Evolutionary conservation across 37 sponge, comb jelly and placozoan species (phyloP).

Genomic region (Oopsacas minuta): DNA sequence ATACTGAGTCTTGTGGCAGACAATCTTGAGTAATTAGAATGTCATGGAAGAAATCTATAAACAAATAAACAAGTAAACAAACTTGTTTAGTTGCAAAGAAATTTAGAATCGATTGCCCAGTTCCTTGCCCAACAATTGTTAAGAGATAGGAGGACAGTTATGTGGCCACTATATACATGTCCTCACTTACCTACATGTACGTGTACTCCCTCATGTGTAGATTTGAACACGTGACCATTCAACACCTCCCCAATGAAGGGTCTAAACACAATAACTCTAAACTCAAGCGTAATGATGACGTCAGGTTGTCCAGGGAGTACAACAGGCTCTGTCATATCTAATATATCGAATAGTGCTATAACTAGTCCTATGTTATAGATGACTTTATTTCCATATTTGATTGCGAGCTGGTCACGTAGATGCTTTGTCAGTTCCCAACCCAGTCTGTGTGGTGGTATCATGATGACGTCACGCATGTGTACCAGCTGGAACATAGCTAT

Average conservation of each 20-base stretch:
- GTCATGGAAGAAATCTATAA: slow-evolving; percentile 87
- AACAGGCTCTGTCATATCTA: neutral
- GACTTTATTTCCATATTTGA: neutral
- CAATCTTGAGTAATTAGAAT: slow-evolving; percentile 66
- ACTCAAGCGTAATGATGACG: slow-evolving; percentile 36
- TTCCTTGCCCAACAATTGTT: neutral
- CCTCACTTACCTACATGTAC: neutral
- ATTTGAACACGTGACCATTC: slow-evolving; percentile 65
- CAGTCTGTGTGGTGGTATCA: neutral
- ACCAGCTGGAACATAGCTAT: neutral
- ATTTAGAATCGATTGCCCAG: neutral
- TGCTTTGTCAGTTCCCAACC: neutral
- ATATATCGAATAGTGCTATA: neutral
- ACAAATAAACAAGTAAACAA: neutral
- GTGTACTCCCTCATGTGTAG: slow-evolving; percentile 64
- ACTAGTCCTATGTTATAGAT: neutral
- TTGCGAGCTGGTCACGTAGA: neutral
- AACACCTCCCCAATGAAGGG: slow-evolving; percentile 84
- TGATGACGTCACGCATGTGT: neutral
- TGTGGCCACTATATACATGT: neutral
- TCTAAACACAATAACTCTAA: slow-evolving; percentile 68
- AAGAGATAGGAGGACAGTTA: neutral
- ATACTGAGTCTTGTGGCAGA: slow-evolving; percentile 73
- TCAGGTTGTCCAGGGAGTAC: neutral
- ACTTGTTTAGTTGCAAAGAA: neutral